These are phyloP conservation scores for Bothrops jararaca DNA, from an alignment of 2,113 vertebrate species.

Conservation along the genomic window DNA sequence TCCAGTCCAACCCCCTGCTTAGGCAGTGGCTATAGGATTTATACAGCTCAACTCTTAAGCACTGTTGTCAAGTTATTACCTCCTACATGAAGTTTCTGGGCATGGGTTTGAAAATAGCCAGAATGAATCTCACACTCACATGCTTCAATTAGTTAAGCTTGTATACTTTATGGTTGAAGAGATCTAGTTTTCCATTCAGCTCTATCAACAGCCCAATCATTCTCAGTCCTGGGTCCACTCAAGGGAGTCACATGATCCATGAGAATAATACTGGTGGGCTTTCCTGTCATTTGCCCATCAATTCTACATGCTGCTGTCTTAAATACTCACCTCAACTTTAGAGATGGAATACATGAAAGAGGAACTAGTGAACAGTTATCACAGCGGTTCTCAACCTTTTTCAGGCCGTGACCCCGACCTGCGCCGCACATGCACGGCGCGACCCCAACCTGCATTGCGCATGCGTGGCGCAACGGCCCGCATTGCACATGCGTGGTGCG, in stretches of 20 bases:
- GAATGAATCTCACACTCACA: neutral
- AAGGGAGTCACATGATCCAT: neutral
- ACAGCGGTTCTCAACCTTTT: no score
- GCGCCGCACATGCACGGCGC: no score
- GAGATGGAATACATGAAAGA: neutral
- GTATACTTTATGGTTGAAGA: neutral
- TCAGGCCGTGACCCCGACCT: no score
- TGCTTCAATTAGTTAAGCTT: neutral
- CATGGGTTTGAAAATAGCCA: neutral
- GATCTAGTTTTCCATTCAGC: neutral
- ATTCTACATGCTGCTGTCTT: neutral
- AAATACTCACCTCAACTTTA: neutral
- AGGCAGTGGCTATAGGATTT: neutral
- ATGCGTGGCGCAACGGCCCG: no score
- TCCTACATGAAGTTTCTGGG: neutral
- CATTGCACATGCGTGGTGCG: no score
- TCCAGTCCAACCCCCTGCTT: no score
- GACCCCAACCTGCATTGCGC: no score
- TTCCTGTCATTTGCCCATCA: neutral
- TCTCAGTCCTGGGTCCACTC: neutral
- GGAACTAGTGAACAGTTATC: neutral
- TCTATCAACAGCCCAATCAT: neutral
- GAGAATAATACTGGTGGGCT: neutral
- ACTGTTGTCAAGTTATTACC: neutral
- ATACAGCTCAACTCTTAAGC: neutral